Conservation (phyloP, 1,140 invertebrate genomes). For the Trachymyrmex cornetzi region DNA sequence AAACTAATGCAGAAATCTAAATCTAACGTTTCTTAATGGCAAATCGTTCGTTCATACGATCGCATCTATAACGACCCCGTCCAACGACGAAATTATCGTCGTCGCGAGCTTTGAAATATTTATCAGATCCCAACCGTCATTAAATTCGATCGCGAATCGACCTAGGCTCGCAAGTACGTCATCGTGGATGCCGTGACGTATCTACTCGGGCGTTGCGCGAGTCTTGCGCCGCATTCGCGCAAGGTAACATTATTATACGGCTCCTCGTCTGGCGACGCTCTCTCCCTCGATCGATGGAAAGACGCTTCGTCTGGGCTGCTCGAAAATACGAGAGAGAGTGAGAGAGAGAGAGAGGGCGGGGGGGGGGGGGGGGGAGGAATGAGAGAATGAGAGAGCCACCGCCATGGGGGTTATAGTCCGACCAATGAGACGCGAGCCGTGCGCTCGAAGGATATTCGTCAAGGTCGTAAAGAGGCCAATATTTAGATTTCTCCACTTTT, state of each 20-base stretch:
- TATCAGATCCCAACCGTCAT: conserved; percentile 13
- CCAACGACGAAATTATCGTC: conserved; percentile 14
- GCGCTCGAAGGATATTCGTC: conserved; percentile 52
- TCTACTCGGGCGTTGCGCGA: not conserved
- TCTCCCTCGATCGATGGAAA: conserved; percentile 60
- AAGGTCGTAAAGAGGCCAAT: conserved; percentile 32
- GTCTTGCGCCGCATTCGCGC: conserved; percentile 37
- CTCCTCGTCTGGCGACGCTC: conserved; percentile 54
- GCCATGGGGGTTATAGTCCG: conserved; percentile 37
- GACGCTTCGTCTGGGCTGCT: conserved; percentile 60
- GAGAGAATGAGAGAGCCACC: conserved; percentile 26
- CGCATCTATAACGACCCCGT: not conserved
- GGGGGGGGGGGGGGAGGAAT: not conserved
- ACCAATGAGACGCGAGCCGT: conserved; percentile 50
- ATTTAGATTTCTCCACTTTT: conserved; percentile 55
- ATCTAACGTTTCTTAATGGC: not conserved
- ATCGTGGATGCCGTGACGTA: conserved; percentile 4
- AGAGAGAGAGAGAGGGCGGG: not conserved
- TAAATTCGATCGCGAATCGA: conserved; percentile 42
- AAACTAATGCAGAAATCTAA: not conserved
- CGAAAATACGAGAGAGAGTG: conserved; percentile 44
- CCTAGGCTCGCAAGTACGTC: conserved; percentile 16
- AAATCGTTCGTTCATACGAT: not conserved
- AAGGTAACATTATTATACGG: conserved; percentile 52
- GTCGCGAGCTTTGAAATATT: conserved; percentile 31